These are phyloP conservation scores for Agrotis segetum DNA, from an alignment of 2,888 invertebrate genomes.

Conservation along the genomic window DNA sequence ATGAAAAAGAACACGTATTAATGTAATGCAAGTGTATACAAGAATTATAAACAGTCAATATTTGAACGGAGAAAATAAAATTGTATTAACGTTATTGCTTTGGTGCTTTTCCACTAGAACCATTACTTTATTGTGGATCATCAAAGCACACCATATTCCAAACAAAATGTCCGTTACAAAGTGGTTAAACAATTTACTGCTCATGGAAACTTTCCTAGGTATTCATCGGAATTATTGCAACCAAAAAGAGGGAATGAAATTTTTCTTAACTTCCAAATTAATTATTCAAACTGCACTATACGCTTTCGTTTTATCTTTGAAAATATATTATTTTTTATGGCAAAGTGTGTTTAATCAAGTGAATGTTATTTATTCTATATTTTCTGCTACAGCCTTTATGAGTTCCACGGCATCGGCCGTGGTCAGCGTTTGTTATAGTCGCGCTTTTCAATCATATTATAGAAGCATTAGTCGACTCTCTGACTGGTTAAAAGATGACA, in stretches of 20 bases:
- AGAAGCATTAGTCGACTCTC: constrained; percentile 15
- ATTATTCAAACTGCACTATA: neutral
- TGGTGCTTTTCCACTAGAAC: neutral
- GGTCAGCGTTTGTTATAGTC: constrained; percentile 2
- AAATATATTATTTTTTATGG: constrained; percentile 8
- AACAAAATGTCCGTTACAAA: constrained; percentile 17
- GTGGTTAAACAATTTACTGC: constrained; percentile 12
- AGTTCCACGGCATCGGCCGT: neutral
- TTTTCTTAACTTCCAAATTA: constrained; percentile 11
- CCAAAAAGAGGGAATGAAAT: neutral
- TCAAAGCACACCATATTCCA: neutral
- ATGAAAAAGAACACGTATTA: neutral
- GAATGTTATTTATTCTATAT: neutral
- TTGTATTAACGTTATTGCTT: neutral
- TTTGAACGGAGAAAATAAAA: neutral
- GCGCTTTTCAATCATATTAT: constrained; percentile 25
- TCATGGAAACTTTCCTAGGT: constrained; percentile 17
- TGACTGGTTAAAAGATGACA: constrained; percentile 22
- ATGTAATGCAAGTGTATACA: neutral
- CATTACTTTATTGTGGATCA: neutral
- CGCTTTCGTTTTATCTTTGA: neutral
- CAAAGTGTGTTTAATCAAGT: neutral
- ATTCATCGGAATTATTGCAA: constrained; percentile 20
- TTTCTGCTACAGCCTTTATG: neutral
- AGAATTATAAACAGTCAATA: neutral